Conservation (phyloP, 2,113 vertebrate species). For the Ardeotis arabs region DNA sequence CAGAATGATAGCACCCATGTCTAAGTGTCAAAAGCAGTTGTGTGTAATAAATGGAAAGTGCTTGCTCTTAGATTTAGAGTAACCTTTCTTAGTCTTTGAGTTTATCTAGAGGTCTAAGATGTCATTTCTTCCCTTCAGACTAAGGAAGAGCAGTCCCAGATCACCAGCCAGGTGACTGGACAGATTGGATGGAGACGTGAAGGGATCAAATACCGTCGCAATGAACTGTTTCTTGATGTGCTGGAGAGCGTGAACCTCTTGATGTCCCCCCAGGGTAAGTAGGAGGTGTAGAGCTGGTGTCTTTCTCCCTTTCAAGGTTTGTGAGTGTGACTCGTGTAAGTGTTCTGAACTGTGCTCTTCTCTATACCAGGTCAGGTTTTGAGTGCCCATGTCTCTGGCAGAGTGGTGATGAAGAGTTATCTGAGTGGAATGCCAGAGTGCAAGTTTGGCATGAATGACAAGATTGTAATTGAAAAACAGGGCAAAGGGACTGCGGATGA, state of each 20-base stretch:
- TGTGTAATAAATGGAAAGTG: background rate
- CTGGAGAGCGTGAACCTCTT: slow-evolving; percentile 98
- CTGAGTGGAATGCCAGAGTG: slow-evolving; percentile 99
- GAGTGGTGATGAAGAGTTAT: slow-evolving; percentile 99
- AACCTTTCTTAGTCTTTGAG: background rate
- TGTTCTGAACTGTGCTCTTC: background rate
- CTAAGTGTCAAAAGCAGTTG: background rate
- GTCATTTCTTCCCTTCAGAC: slow-evolving; percentile 77
- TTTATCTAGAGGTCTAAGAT: background rate
- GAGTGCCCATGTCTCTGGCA: slow-evolving; percentile 95
- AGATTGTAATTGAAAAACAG: slow-evolving; percentile 99
- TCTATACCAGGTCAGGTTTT: slow-evolving; percentile 89
- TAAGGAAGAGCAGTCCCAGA: slow-evolving; percentile 99
- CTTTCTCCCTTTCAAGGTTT: background rate
- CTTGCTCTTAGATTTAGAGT: background rate
- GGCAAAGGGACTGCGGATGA: slow-evolving; percentile 96
- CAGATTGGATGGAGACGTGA: slow-evolving; percentile 99
- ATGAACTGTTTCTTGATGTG: slow-evolving; percentile 97
- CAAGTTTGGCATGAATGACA: slow-evolving; percentile 99
- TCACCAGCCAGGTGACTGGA: slow-evolving; percentile 99
- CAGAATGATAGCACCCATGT: background rate
- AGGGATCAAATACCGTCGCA: slow-evolving; percentile 98
- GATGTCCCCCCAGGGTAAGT: slow-evolving; percentile 95
- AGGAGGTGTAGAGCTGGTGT: background rate
- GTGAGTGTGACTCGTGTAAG: background rate